Conservation (phyloP, 2,888 invertebrate species). For the Pachydiplax longipennis region DNA sequence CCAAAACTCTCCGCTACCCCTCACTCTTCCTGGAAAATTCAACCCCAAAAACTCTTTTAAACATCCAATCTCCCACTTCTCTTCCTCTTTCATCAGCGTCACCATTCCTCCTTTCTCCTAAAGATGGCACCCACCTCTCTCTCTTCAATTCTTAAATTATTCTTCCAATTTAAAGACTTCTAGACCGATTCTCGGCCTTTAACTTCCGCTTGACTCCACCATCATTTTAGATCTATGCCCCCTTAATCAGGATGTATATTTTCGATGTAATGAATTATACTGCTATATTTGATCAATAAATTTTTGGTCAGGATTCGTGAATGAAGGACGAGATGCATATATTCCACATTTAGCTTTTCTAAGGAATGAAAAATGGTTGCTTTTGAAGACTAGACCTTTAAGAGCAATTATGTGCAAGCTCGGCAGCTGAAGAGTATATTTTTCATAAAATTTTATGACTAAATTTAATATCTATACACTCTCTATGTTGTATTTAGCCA, state of each 20-base stretch:
- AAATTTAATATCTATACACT: too few species aligned
- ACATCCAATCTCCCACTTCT: background rate
- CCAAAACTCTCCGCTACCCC: background rate
- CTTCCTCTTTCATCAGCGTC: background rate
- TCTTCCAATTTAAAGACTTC: background rate
- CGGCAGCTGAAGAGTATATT: too few species aligned
- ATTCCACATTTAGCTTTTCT: background rate
- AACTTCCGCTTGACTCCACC: background rate
- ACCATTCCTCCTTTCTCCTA: background rate
- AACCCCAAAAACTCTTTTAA: background rate
- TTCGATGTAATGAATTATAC: too few species aligned
- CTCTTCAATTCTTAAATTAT: background rate
- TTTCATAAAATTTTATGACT: too few species aligned
- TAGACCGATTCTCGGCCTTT: background rate
- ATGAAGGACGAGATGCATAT: too few species aligned
- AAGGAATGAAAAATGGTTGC: background rate
- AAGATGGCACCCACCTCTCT: background rate
- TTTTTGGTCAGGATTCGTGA: too few species aligned
- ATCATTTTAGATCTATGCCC: background rate
- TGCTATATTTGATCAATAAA: too few species aligned
- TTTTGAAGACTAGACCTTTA: background rate
- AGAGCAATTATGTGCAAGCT: too few species aligned
- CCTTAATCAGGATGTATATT: too few species aligned
- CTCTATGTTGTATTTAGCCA: too few species aligned
- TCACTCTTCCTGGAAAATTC: background rate